Evolutionary conservation across 2,888 invertebrate genomes (phyloP), one percentile per base, ranked within the genome.

Genomic region (Pachliopta kotzebuea): DNA sequence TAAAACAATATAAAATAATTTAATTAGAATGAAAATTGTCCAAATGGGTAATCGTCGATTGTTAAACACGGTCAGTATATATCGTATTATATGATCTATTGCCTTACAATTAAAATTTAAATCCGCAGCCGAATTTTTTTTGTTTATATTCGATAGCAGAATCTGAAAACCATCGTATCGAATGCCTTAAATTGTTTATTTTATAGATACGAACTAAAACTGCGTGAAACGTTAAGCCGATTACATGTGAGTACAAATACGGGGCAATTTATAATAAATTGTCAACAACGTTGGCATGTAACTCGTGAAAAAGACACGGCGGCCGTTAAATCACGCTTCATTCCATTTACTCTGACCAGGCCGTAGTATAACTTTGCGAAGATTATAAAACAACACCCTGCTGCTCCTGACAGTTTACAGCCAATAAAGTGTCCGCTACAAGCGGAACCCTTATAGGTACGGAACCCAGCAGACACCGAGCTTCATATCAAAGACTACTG

Each of bases 391-490:
- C 45, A n/a, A 45, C 45, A 45, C 45, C 45, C 45, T 45, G 11
- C 45, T 45, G 18, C 4, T 45, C 45, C n/a, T 18, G 31, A 31
- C 31, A 11, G 54, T 29, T n/a, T 23, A 23, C 54, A 24, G 21
- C 29, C 20, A 56, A 55, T 61, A 49, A 6, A 56, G 21, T 55
- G 55, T 56, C 45, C 45, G 49, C 18, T 56, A 55, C 26, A 61
- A 55, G n/a, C 26, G 11, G 11, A 24, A 23, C 24, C 1, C 23
- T 24, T 49, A 57, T 45, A 57, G 24, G 45, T 45, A 18, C 23
- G 26, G 29, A 31, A n/a, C 55, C 17, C 29, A 29, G 29, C 29
- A 56, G n/a, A 59, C n/a, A n/a, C n/a, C 49, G n/a, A 21, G 7
- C 21, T 50, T 50, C 11, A 21, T 50, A 21, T 50, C 21, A 50